Conservation (phyloP, 2,888 invertebrate species). For the Andrena praecox region DNA sequence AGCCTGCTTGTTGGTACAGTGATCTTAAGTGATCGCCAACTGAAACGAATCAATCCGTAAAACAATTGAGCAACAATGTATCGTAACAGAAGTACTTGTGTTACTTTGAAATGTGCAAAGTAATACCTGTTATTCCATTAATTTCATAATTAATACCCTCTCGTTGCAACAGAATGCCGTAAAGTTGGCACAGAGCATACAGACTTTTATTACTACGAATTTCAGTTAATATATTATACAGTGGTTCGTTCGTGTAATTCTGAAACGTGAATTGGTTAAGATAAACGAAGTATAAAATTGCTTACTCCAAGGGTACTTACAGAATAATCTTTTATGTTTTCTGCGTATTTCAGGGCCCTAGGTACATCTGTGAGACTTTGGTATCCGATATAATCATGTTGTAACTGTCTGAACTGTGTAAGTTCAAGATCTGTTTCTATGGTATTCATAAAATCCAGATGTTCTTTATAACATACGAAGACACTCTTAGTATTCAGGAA, state of each 20-base stretch:
- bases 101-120: neutral
- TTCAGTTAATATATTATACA: conserved; percentile 91
- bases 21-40: conserved; percentile 90
- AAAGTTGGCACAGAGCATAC: conserved; percentile 93
- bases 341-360: conserved; percentile 90
- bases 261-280: conserved; percentile 78
- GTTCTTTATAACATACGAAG: conserved; percentile 87
- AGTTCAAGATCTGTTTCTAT: conserved; percentile 90
- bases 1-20: conserved; percentile 93
- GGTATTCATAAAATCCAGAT: conserved; percentile 97
- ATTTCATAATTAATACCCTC: conserved; percentile 93
- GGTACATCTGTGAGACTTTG: conserved; percentile 98
- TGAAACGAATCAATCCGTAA: conserved; percentile 79
- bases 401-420: conserved; percentile 94
- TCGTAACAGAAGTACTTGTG: neutral
- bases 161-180: conserved; percentile 92
- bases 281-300: neutral
- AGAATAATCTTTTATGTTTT: conserved; percentile 86
- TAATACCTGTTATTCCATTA: conserved; percentile 85
- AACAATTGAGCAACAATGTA: conserved; percentile 1
- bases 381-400: conserved; percentile 97
- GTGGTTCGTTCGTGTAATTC: conserved; percentile 88
- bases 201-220: conserved; percentile 90
- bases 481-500: conserved; percentile 30
- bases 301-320: conserved; percentile 78